phyloP scores from a whole-genome alignment of 2,888 invertebrate genomes.

The Cryptops parisi region DNA sequence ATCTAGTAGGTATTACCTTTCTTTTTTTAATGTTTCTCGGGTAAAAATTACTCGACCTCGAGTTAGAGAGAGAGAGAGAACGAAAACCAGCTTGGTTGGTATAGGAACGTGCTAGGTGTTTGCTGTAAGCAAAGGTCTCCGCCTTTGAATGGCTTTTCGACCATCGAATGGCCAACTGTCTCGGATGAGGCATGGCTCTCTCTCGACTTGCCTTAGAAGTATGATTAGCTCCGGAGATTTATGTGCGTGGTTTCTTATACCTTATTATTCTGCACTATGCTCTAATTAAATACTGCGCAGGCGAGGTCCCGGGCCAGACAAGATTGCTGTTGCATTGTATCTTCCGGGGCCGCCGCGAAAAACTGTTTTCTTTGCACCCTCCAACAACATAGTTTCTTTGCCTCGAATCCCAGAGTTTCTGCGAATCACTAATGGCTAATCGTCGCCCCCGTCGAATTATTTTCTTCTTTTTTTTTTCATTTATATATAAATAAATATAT shows the following conservation, averaged over 20 bases:
- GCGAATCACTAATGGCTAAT: not conserved
- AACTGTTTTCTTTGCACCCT: not conserved
- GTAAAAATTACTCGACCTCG: too few relatives aligned
- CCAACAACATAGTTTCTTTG: too few relatives aligned
- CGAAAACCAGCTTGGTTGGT: too few relatives aligned
- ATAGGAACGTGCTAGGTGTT: too few relatives aligned
- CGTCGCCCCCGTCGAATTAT: not conserved
- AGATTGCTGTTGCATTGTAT: not conserved
- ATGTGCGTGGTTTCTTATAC: not conserved
- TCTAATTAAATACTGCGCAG: not conserved
- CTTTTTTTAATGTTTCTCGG: too few relatives aligned
- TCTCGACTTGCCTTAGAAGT: not conserved
- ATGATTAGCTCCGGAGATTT: not conserved
- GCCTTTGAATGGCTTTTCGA: too few relatives aligned
- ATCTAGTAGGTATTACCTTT: too few relatives aligned
- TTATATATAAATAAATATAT: not conserved
- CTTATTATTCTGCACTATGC: not conserved
- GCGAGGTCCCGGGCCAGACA: too few relatives aligned
- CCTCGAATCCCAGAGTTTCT: not conserved
- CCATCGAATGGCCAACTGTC: not conserved
- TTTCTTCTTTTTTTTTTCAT: not conserved
- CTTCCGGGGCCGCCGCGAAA: not conserved
- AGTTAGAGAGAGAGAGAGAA: too few relatives aligned
- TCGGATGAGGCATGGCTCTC: not conserved
- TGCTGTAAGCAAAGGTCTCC: too few relatives aligned